phyloP scores from a whole-genome alignment of 2,797 vertebrate genomes.

The Lateolabrax maculatus region DNA sequence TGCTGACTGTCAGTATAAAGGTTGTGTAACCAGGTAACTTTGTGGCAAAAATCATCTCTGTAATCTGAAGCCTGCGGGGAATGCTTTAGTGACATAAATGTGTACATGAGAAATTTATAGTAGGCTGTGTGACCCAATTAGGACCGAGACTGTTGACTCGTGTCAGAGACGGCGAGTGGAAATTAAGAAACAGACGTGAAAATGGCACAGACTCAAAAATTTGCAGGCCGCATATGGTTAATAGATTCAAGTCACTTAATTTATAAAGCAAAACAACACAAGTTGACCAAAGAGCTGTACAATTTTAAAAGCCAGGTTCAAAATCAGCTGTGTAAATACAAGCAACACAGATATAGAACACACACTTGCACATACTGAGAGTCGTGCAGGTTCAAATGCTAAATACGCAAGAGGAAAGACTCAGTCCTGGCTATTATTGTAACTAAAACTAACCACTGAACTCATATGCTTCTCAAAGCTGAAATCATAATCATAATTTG shows the following conservation, averaged over 20 bases:
- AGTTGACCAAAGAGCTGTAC: not conserved
- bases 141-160: not conserved
- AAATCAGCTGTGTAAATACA: not conserved
- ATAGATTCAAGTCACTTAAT: not conserved
- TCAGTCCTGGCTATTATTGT: not conserved
- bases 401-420: not conserved
- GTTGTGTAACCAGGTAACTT: too few relatives aligned
- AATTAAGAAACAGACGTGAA: not conserved
- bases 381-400: not conserved
- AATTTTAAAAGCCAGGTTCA: not conserved
- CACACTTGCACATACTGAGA: not conserved
- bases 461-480: not conserved
- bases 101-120: too few relatives aligned
- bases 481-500: not conserved
- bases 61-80: too few relatives aligned
- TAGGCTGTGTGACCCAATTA: too few relatives aligned
- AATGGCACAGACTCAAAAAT: not conserved
- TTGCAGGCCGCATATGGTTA: too few relatives aligned
- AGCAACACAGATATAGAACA: not conserved
- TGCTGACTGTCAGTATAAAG: too few relatives aligned
- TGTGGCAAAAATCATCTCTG: too few relatives aligned
- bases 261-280: not conserved
- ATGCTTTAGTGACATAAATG: too few relatives aligned
- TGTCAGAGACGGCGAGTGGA: not conserved
- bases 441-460: not conserved